phyloP scores from a whole-genome alignment of 23 tunicate species.

The Halocynthia aurantium region DNA sequence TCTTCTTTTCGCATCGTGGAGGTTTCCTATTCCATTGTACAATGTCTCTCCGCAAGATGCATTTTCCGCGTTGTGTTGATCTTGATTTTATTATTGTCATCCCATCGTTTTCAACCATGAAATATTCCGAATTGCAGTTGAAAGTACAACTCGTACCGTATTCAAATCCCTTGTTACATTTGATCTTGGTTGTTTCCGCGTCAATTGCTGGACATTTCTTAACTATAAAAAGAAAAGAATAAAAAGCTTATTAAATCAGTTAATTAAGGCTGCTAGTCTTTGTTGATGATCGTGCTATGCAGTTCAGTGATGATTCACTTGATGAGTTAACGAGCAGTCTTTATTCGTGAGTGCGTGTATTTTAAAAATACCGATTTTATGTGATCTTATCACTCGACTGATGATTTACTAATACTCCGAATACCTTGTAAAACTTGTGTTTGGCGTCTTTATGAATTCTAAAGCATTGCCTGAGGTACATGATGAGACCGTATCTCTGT shows the following conservation, averaged over 20 bases:
- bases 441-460: too few species aligned
- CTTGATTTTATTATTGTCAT: slow-evolving; percentile 3
- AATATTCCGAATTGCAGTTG: slow-evolving; percentile 12
- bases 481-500: too few species aligned
- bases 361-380: too few species aligned
- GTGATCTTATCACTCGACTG: too few species aligned
- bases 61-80: neutral
- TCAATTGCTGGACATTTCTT: slow-evolving; percentile 13
- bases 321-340: too few species aligned
- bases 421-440: too few species aligned
- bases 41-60: neutral
- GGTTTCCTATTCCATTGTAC: slow-evolving; percentile 12
- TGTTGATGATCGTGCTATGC: too few species aligned
- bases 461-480: too few species aligned
- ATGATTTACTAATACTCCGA: too few species aligned
- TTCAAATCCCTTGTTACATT: slow-evolving; percentile 15
- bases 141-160: slow-evolving; percentile 19
- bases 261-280: neutral
- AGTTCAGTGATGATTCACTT: too few species aligned
- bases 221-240: slow-evolving; percentile 3
- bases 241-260: neutral
- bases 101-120: slow-evolving; percentile 21
- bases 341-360: too few species aligned
- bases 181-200: neutral
- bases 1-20: slow-evolving; percentile 11